phyloP scores from a whole-genome alignment of 2,113 vertebrate species.

The Orthochromis indermauri region DNA sequence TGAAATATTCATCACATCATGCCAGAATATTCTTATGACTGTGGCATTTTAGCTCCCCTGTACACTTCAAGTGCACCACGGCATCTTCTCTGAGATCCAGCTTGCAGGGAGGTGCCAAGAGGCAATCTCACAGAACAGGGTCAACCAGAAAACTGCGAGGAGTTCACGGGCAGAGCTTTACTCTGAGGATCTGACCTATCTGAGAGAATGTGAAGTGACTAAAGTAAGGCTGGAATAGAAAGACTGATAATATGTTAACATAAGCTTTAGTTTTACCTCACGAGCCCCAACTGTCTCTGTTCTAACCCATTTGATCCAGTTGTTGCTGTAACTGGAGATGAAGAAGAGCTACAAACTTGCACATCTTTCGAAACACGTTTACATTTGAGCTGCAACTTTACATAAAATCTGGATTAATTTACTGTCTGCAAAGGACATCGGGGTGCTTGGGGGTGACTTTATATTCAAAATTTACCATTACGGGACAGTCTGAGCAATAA shows the following conservation, averaged over 20 bases:
- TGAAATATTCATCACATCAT: slow-evolving; percentile 65
- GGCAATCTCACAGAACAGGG: slow-evolving; percentile 18
- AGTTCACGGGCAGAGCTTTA: neutral
- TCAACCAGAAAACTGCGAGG: neutral
- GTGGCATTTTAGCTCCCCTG: slow-evolving; percentile 38
- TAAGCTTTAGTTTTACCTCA: neutral
- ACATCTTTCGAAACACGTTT: neutral
- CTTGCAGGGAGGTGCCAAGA: slow-evolving; percentile 13
- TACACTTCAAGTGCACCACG: neutral
- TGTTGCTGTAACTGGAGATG: neutral
- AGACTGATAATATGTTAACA: neutral
- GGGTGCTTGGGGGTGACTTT: neutral
- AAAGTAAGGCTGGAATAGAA: neutral
- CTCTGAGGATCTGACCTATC: neutral
- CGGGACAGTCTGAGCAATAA: neutral
- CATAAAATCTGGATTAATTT: neutral
- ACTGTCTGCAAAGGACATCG: neutral
- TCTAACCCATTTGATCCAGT: neutral
- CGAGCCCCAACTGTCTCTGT: neutral
- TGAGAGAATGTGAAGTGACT: neutral
- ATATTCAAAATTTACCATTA: neutral
- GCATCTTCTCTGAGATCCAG: neutral
- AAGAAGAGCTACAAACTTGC: neutral
- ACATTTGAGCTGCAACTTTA: neutral
- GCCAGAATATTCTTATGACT: slow-evolving; percentile 44